Evolutionary conservation across 2,113 vertebrate species (phyloP).

Genomic region (Cololabis saira): DNA sequence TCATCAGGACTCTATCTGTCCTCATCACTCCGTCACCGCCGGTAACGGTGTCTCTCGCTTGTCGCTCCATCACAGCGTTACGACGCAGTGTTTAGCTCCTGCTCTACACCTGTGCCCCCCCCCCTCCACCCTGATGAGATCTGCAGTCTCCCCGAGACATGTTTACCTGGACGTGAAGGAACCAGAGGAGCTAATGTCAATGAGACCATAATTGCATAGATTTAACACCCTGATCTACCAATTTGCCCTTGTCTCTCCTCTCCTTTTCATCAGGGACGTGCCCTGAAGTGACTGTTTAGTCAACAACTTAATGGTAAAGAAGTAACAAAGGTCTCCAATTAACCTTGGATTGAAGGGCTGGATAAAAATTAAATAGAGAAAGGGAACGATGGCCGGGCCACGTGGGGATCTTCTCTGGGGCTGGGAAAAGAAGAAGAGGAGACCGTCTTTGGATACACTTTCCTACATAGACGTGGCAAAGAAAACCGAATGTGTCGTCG

Average conservation of each 20-base stretch:
- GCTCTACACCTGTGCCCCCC: constrained; percentile 38
- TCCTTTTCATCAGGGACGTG: constrained; percentile 54
- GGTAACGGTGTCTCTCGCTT: constrained; percentile 39
- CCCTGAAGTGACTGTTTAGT: constrained; percentile 41
- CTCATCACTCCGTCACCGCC: constrained; percentile 28
- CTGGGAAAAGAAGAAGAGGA: too few relatives aligned
- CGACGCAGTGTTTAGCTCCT: constrained; percentile 10
- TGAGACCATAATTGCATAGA: constrained; percentile 32
- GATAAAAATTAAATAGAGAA: too few relatives aligned
- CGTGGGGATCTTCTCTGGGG: too few relatives aligned
- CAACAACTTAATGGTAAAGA: constrained; percentile 67
- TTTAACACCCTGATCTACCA: constrained; percentile 39
- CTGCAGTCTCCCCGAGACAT: constrained; percentile 41
- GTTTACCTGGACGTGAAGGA: constrained; percentile 48
- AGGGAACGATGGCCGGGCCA: too few relatives aligned
- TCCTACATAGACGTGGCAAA: too few relatives aligned
- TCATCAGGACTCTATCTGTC: constrained; percentile 41
- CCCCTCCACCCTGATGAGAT: constrained; percentile 46
- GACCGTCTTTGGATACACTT: too few relatives aligned
- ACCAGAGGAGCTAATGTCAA: constrained; percentile 52
- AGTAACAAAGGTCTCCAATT: constrained; percentile 70
- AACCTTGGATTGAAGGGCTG: constrained; percentile 65
- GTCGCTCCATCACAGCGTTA: constrained; percentile 48
- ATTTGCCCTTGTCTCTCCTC: constrained; percentile 41
- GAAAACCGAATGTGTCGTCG: too few relatives aligned